These are phyloP conservation scores for Mesodorylaimus sp. DNA, from an alignment of 2,888 invertebrate species.

Conservation along the genomic window DNA sequence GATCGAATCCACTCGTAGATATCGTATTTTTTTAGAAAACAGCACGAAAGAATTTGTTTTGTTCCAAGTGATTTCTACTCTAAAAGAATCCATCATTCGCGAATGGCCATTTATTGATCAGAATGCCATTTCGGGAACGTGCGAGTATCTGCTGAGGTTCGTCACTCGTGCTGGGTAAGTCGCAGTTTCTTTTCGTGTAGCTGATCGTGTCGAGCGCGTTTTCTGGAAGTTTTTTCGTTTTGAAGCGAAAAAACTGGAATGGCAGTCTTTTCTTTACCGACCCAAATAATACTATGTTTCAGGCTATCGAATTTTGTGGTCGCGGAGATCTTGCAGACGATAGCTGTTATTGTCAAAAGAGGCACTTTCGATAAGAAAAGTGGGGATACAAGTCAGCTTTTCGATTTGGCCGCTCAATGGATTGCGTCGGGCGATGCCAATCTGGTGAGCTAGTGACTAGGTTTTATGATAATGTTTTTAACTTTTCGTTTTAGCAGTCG, in stretches of 20 bases:
- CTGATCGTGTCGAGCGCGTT: conserved; percentile 37
- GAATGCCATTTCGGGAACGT: conserved; percentile 48
- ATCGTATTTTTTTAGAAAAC: too few species aligned
- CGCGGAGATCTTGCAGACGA: conserved; percentile 41
- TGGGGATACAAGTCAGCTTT: conserved; percentile 44
- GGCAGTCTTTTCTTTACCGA: background rate
- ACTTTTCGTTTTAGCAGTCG: conserved; percentile 45
- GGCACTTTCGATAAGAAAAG: conserved; percentile 46
- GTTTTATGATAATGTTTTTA: background rate
- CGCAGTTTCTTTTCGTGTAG: conserved; percentile 31
- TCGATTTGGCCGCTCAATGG: conserved; percentile 46
- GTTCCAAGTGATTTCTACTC: conserved; percentile 64
- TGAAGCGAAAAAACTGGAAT: too few species aligned
- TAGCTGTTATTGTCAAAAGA: conserved; percentile 70
- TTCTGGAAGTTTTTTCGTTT: too few species aligned
- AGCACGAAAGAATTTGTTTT: too few species aligned
- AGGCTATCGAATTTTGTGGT: conserved; percentile 31
- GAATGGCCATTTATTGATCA: conserved; percentile 60
- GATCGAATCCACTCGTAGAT: too few species aligned
- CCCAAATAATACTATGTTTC: conserved; percentile 8
- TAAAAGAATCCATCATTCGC: conserved; percentile 59
- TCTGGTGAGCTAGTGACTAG: conserved; percentile 38
- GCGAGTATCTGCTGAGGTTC: conserved; percentile 59
- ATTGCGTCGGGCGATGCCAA: conserved; percentile 48
- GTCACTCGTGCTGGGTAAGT: too few species aligned